Base-by-base conservation (phyloP, 2,797 vertebrate species). In the Pipistrellus nathusii region DNA sequence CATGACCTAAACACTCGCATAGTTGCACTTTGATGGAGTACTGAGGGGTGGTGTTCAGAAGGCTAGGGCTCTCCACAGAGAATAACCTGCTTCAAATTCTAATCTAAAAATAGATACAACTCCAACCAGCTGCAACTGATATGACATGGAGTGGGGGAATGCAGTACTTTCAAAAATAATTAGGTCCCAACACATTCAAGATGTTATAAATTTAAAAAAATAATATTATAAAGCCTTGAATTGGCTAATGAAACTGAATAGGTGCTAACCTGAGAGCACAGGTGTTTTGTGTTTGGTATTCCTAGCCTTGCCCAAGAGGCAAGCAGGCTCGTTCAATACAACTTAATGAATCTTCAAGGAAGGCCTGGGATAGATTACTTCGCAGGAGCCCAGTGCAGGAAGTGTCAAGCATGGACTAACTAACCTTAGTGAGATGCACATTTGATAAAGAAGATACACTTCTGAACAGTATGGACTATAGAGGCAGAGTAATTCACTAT, bases 311-410 rank as follows among this genome's bases (percentile, higher is more conserved):
- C 90, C 71, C 92, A 87, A 3, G 72, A 95, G 88, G 72, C 25
- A 27, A 80, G 59, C 71, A 91, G 90, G 95, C 88, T 64, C 0
- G 27, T 75, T 95, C 88, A 59, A 69, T 91, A 95, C 27, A 88
- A 86, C 82, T 83, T 95, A 96, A 96, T 94, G 94, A 96, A 94
- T 92, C 96, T 96, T 95, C 88, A 96, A 94, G 94, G 94, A 95
- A 96, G 78, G 66, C 44, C 85, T 55, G 62, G 73, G 51, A 93
- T 82, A 95, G 94, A 92, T 78, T 81, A 91, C 17, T 55, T 95
- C 88, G 46, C 53, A 76, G 53, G 32, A 94, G 53, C 64, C 68
- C 32, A 38, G 68, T 11, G 3, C 62, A 89, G 83, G 12, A 92
- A 95, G 48, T 38, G 10, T 84, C 92, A 94, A 91, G 90, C 82